These are phyloP conservation scores for Trachelus stipa DNA, from an alignment of 2,888 invertebrate genomes.

Conservation along the genomic window DNA sequence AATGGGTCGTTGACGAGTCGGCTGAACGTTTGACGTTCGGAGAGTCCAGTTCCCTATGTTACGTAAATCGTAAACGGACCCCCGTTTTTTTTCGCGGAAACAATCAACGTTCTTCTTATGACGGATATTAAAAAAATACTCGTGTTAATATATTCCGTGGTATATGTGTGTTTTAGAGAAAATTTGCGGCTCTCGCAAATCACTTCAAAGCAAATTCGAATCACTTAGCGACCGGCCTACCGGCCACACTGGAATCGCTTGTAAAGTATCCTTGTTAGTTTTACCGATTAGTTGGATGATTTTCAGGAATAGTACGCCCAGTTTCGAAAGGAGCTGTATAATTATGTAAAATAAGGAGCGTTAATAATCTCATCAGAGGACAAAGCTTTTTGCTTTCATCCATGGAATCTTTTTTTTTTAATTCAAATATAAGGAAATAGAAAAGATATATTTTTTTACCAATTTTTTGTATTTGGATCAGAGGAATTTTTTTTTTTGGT, in stretches of 20 bases:
- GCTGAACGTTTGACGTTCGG: background rate
- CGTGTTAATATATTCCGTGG: background rate
- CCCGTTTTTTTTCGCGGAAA: background rate
- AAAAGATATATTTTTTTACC: background rate
- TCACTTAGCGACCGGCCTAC: conserved; percentile 1
- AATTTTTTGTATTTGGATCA: too few relatives aligned
- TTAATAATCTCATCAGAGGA: background rate
- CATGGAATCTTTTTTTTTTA: too few relatives aligned
- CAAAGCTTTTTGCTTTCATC: background rate
- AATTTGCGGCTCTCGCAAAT: conserved; percentile 4
- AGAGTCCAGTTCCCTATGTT: background rate
- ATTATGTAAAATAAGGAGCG: background rate
- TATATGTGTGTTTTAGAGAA: background rate
- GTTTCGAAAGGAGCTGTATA: background rate
- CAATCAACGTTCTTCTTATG: background rate
- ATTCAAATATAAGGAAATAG: background rate
- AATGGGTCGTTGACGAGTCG: background rate
- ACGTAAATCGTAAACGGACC: background rate
- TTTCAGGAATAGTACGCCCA: background rate
- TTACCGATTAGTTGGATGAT: background rate
- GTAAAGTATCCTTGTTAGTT: background rate
- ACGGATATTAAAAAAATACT: background rate
- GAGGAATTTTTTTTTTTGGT: background rate
- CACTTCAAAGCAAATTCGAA: conserved; percentile 9
- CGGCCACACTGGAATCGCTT: background rate